Base-by-base conservation (phyloP, 2,888 invertebrate species). In the Ophion slaviceki region DNA sequence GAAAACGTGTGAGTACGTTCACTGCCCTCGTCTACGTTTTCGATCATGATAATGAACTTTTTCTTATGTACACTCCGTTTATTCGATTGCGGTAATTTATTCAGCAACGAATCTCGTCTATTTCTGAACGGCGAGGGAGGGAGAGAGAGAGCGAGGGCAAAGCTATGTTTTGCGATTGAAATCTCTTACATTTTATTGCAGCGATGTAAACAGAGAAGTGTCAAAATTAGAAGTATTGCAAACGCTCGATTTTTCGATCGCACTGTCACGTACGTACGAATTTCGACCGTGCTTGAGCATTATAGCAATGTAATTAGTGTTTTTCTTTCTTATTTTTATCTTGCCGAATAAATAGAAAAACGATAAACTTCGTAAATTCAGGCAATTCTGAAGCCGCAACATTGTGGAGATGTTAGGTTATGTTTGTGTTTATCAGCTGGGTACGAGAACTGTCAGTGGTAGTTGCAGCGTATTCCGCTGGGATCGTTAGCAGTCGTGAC, bases 371-470 rank as follows among this genome's bases (percentile, higher is more conserved):
- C 32, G 24, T 17, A 20, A 59, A 40, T 45, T 71, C 47, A 17
- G 17, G n/a, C 10, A 28, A 62, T 68, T 57, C 20, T 6, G 57
- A 36, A 53, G 47, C n/a, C n/a, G 32, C 71, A 24, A 45, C 76
- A 80, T 83, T 40, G 36, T 71, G 47, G 45, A 68, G 71, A 67
- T 11, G 28, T 24, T 53, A 72, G 90, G 90, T 90, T 90, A 89
- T 86, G 76, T 86, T 89, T 85, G 71, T 86, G 82, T 86, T 89
- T 88, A 88, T 79, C 88, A 82, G 78, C 81, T 85, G 81, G 81
- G n/a, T 14, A 36, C 17, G 14, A 17, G 0, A 66, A 36, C 62
- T 68, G 78, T 57, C 64, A 76, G 75, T 77, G 61, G 20, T 40
- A 68, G 64, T 83, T 79, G 40, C 11, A 20, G 24, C 20, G 61